Base-by-base conservation (phyloP, 2,888 invertebrate species). In the Amaurobius ferox region DNA sequence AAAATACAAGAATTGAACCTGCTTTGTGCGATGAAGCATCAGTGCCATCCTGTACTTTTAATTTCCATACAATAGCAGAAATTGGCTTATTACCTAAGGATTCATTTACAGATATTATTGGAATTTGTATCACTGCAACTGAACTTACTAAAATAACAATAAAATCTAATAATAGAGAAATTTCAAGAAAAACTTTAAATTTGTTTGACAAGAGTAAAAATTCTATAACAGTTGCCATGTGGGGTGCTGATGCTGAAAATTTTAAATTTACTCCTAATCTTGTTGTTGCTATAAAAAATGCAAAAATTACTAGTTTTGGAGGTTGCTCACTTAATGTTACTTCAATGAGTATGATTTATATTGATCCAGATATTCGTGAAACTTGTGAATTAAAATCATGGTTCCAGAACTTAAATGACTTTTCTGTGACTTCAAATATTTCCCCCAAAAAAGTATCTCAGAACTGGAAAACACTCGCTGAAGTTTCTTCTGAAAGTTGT, bases 301-400 rank as follows among this genome's bases (percentile, higher is more conserved):
- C 94, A 0, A 94, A 94, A 29, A 92, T 99, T 3, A 93, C 95
- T 0, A 98, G 99, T 92, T 99, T 96, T 91, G 95, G 95, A 87
- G 96, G 91, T 68, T 44, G 79, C 64, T 88, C 87, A 16, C 89
- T 93, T 85, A 91, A 91, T 2, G 89, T 90, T 0, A 76, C 90
- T 2, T 88, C 88, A n/a, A 90, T 89, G 66, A 91, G 91, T 81
- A 90, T 91, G 88, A 80, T 97, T 81, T 94, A 96, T 89, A 91
- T 96, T 7, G 96, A 98, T 93, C 98, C 98, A 0, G 97, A 98
- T 91, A 93, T 97, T 32, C 93, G 94, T 0, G 97, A 97, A 90
- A 95, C 97, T 0, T 96, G 97, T 91, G 93, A 91, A 62, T 93
- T 99, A 67, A 94, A 96, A 76, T 96, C 96, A 44, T 99, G 99